These are phyloP conservation scores for Siniperca knerii DNA, from an alignment of 2,113 vertebrate genomes.

Conservation along the genomic window DNA sequence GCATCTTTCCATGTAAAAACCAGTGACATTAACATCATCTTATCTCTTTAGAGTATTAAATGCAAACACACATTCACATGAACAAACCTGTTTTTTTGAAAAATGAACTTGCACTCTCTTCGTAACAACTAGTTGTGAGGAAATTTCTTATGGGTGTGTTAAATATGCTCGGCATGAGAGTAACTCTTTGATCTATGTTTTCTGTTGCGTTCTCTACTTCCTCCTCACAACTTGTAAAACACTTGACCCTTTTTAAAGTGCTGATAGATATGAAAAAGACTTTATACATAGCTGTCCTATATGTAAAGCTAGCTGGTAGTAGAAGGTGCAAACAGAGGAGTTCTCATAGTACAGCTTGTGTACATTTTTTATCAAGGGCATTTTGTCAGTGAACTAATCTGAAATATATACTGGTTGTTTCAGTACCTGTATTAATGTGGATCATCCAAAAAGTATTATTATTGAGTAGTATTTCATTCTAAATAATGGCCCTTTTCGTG, in stretches of 20 bases:
- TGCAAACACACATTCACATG: not conserved
- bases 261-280: slow-evolving; percentile 32
- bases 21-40: not conserved
- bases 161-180: slow-evolving; percentile 42
- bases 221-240: slow-evolving; percentile 24
- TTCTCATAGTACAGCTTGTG: slow-evolving; percentile 32
- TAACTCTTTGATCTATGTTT: slow-evolving; percentile 9
- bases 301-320: not conserved
- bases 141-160: slow-evolving; percentile 31
- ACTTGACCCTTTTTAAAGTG: not conserved
- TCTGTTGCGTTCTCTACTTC: slow-evolving; percentile 9
- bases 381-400: not conserved
- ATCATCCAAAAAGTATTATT: not conserved
- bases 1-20: not conserved
- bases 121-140: slow-evolving; percentile 2
- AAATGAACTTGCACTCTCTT: not conserved
- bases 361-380: slow-evolving; percentile 34
- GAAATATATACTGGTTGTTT: not conserved
- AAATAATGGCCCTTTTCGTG: not conserved
- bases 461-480: not conserved
- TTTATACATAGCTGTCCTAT: not conserved
- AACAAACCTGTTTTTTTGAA: not conserved
- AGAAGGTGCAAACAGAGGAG: slow-evolving; percentile 6
- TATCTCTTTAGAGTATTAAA: not conserved
- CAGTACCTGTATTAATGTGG: not conserved